Conservation (phyloP, 2,888 invertebrate species). For the Leptarthrus brevirostris region DNA sequence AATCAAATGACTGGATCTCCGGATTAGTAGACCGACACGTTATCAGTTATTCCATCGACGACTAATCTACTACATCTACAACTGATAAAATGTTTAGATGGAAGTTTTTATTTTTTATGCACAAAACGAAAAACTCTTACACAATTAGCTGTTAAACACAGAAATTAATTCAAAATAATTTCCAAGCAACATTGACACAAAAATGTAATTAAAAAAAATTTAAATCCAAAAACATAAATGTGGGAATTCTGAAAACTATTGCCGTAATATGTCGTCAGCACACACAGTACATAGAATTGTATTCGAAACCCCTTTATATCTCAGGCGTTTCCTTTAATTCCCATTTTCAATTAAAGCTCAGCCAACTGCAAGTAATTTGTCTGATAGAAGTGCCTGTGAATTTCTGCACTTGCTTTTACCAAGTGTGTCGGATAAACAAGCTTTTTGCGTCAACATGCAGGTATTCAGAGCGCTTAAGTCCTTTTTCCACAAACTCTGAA, state of each 20-base stretch:
- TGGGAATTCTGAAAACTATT: background rate
- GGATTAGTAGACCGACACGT: no score
- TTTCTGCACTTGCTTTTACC: conserved; percentile 48
- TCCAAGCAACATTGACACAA: no score
- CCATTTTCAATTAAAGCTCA: conserved; percentile 50
- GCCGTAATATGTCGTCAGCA: background rate
- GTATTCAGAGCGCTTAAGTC: conserved; percentile 2
- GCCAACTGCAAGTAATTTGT: conserved; percentile 49
- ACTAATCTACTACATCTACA: no score
- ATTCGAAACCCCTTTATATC: conserved; percentile 4
- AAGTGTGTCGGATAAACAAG: conserved; percentile 42
- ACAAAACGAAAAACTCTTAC: no score
- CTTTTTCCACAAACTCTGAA: conserved; percentile 12
- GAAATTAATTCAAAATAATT: no score
- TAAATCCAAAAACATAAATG: background rate
- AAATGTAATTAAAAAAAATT: no score
- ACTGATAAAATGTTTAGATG: no score
- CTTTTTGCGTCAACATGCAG: conserved; percentile 46
- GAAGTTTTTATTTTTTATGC: no score
- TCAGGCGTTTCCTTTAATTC: conserved; percentile 44
- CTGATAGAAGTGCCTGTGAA: conserved; percentile 51
- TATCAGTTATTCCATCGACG: no score
- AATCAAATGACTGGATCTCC: no score
- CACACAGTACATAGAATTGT: background rate
- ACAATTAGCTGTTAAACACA: no score